A percentile compares a stretch with the other conserved stretches of the same genome.
Evolutionary conservation across 2,797 vertebrate genomes (phyloP).

Genomic region (Aphelocoma californica): DNA sequence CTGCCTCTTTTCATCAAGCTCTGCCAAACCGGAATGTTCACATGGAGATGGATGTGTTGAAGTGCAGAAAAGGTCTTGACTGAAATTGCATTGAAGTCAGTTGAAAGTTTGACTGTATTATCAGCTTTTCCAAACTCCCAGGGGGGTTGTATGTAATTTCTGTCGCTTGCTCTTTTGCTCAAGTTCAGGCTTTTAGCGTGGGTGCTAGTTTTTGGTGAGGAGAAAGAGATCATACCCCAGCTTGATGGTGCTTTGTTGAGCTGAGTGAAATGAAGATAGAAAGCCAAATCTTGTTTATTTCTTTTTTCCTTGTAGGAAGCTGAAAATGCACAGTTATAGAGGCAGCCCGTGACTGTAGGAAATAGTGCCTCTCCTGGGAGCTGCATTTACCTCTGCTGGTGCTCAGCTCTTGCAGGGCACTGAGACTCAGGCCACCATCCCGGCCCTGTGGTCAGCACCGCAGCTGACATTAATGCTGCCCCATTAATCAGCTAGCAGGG

Average conservation of each 20-base stretch:
- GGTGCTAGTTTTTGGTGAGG: not conserved
- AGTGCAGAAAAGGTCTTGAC: not conserved
- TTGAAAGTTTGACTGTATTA: not conserved
- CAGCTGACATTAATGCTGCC: not conserved
- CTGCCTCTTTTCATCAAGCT: not conserved
- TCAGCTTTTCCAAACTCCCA: not conserved
- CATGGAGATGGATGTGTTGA: not conserved
- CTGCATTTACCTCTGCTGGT: not conserved
- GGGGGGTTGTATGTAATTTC: not conserved
- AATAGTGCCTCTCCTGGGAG: not conserved
- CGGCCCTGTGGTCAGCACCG: not conserved
- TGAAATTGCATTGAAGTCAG: not conserved
- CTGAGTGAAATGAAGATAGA: not conserved
- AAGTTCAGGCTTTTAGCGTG: not conserved
- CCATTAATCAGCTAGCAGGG: not conserved
- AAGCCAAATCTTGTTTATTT: not conserved
- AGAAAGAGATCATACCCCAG: not conserved
- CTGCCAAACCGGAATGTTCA: not conserved
- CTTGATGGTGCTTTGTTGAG: not conserved
- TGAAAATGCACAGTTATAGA: not conserved
- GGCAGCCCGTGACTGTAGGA: not conserved
- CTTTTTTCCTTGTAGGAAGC: not conserved
- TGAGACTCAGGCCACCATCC: not conserved
- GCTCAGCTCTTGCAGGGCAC: not conserved
- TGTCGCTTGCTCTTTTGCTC: not conserved